These are phyloP conservation scores for Alouatta caraya DNA, from an alignment of 2,797 vertebrate species.

Conservation along the genomic window DNA sequence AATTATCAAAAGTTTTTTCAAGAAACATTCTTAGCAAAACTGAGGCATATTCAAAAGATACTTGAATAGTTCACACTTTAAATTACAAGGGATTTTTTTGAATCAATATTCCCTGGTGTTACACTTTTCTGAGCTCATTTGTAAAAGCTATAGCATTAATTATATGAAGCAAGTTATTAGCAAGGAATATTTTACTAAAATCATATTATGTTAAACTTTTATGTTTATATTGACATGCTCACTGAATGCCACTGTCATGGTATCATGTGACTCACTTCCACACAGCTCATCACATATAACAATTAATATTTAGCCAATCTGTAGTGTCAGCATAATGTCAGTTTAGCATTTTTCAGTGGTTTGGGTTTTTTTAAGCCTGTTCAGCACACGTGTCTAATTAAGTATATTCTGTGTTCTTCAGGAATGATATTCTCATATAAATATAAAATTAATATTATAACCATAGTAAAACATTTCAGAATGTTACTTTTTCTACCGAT, in stretches of 20 bases:
- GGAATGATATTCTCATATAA: slow-evolving; percentile 73
- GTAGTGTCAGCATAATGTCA: slow-evolving; percentile 79
- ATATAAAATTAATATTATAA: slow-evolving; percentile 42
- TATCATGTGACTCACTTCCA: neutral
- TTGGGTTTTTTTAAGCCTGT: slow-evolving; percentile 63
- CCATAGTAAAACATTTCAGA: slow-evolving; percentile 66
- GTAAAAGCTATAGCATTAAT: neutral
- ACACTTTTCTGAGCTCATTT: slow-evolving; percentile 59
- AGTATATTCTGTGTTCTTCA: slow-evolving; percentile 75
- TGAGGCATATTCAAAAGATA: slow-evolving; percentile 41
- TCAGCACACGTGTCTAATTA: slow-evolving; percentile 81
- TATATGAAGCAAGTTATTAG: neutral
- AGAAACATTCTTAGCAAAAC: slow-evolving; percentile 68
- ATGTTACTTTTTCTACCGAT: slow-evolving; percentile 31
- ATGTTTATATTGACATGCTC: slow-evolving; percentile 17
- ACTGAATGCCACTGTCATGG: neutral
- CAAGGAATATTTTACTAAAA: neutral
- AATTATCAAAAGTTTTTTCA: slow-evolving; percentile 63
- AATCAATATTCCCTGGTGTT: slow-evolving; percentile 41
- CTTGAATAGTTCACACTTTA: slow-evolving; percentile 52
- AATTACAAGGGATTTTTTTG: slow-evolving; percentile 34
- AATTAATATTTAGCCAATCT: slow-evolving; percentile 77
- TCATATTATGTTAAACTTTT: neutral
- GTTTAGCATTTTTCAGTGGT: slow-evolving; percentile 56
- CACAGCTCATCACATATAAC: slow-evolving; percentile 62